Conservation (phyloP, 1,140 invertebrate species). For the Drosophila pallidifrons region DNA sequence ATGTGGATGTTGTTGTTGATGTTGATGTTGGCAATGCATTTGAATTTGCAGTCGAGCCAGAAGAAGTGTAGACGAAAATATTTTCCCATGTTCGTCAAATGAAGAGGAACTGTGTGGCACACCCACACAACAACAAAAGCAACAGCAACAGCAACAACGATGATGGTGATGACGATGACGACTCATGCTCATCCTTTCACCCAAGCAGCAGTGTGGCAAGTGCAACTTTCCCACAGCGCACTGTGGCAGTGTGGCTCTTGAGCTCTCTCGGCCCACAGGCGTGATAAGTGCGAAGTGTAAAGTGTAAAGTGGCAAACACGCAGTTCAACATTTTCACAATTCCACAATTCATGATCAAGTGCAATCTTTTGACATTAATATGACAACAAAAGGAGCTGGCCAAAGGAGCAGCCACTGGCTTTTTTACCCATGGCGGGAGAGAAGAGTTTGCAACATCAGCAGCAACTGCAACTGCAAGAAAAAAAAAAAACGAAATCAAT, state of each 20-base stretch:
- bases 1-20: conserved; percentile 26
- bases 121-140: conserved; percentile 20
- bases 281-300: conserved; percentile 44
- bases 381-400: conserved; percentile 67
- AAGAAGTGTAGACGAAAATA: conserved; percentile 6
- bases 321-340: conserved; percentile 40
- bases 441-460: conserved; percentile 5
- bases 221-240: conserved; percentile 56
- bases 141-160: neutral
- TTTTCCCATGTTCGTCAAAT: conserved; percentile 42
- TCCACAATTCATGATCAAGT: conserved; percentile 81
- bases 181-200: conserved; percentile 54
- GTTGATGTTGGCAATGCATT: conserved; percentile 34
- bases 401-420: conserved; percentile 27
- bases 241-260: conserved; percentile 13
- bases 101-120: conserved; percentile 32
- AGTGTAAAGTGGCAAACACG: conserved; percentile 76
- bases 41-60: conserved; percentile 31
- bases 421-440: neutral
- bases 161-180: neutral
- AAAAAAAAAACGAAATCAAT: conserved; percentile 63
- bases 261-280: conserved; percentile 46
- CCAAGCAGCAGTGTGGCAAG: conserved; percentile 17
- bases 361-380: conserved; percentile 83
- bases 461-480: conserved; percentile 7